These are phyloP conservation scores for Hydrotaea cyrtoneurina DNA, from an alignment of 2,888 invertebrate genomes.

Conservation along the genomic window DNA sequence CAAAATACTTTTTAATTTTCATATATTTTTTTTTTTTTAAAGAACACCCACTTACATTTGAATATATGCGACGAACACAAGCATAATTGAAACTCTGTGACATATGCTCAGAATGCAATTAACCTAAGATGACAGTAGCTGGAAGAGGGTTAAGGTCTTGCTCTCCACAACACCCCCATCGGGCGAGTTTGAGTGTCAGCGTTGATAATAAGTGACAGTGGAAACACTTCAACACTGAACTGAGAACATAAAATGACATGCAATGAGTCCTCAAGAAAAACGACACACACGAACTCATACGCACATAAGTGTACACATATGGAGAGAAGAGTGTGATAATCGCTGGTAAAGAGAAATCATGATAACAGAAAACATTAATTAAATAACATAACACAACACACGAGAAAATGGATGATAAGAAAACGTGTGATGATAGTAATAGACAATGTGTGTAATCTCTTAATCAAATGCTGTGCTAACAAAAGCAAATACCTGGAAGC, in stretches of 20 bases:
- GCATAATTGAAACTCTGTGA: neutral
- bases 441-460: neutral
- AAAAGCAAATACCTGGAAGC: neutral
- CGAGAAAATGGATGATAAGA: neutral
- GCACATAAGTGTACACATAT: neutral
- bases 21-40: no score
- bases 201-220: slow-evolving; percentile 16
- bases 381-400: slow-evolving; percentile 16
- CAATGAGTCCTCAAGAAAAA: neutral
- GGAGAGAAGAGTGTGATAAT: neutral
- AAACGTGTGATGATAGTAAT: slow-evolving; percentile 18
- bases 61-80: neutral
- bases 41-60: neutral
- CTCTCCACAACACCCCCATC: neutral
- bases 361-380: slow-evolving; percentile 16
- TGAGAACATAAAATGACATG: neutral
- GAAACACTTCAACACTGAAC: neutral
- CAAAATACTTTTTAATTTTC: no score
- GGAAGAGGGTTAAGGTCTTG: neutral
- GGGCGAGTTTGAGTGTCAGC: neutral
- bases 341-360: neutral
- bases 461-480: slow-evolving; percentile 2
- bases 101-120: neutral
- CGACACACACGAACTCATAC: neutral
- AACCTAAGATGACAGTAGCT: neutral